Evolutionary conservation across 2,888 invertebrate genomes (phyloP), one percentile per base, ranked within the genome.

Genomic region (Gandaritis pyraliata): DNA sequence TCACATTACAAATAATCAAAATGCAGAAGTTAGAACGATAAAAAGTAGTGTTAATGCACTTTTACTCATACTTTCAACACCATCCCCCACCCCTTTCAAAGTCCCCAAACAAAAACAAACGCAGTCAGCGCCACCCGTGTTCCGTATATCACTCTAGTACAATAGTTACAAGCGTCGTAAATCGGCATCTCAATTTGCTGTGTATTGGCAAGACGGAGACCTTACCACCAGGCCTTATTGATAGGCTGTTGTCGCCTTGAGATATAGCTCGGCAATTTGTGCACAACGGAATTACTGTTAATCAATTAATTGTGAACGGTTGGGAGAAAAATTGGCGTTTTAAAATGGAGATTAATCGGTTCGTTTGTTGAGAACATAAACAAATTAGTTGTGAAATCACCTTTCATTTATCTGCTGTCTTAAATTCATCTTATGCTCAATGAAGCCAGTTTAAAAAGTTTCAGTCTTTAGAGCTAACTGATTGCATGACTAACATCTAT

Each of bases 181-280:
- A 82, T 82, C 74, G 78, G 63, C 73, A 70, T 78, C 80, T 80
- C 81, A 81, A 83, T 84, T 82, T 79, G 75, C 74, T 74, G 73
- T 69, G 77, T 76, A 78, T 69, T 74, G 74, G 72, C 76, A 74
- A 78, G 77, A 73, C 73, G 76, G 60, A 74, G 75, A 66, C 70
- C 71, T 69, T 56, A 62, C 65, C 64, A 56, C 55, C 63, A 30
- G 61, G 41, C 59, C 62, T 85, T 88, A 90, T 90, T 89, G 88
- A 90, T 90, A 86, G 90, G 85, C 83, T 76, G 81, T 84, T 87
- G 87, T 88, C 87, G 83, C 78, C 80, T 74, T 86, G 88, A 89
- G 85, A 83, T 86, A 89, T 83, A 64, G 85, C 78, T 65, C 54
- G 56, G 76, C 85, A 81, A 85, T 87, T 87, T 86, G 87, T 66